Evolutionary conservation across 2,888 invertebrate species (phyloP), one percentile per base, ranked within the genome.

Genomic region (Sipha maydis): DNA sequence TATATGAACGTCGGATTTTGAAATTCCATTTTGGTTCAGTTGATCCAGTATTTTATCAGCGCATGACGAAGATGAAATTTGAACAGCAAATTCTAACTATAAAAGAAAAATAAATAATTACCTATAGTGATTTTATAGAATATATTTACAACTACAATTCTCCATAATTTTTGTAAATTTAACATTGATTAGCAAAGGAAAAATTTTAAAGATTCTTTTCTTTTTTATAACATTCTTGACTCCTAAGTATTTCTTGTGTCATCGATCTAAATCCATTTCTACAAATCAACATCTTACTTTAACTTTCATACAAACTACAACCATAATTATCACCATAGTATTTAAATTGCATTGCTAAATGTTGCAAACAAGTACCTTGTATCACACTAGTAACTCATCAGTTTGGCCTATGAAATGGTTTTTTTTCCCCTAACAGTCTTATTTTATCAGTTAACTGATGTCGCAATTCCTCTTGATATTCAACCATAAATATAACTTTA

Each of bases 21-120:
- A 67, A 41, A 95, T 92, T 19, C 93, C 94, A 3, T 92, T 79
- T n/a, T 90, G 90, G 4, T 92, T 91, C 71, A 95, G 91, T 69
- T 84, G 61, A 75, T 92, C 91, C 89, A 92, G 92, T 3, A 94
- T 92, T 34, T 92, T 92, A 34, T 93, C 91, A 0, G 93, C 93
- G 91, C 94, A 94, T 89, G 93, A 92, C 67, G 93, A 92, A 89
- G 93, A 94, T 88, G 93, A 93, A 93, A 95, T 94, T 91, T 95
- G 93, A 21, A 95, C 95, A 7, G 94, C 94, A 92, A 95, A 95
- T 91, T 95, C 95, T 73, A 95, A 93, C 94, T 94, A 34, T 34
- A 73, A 2, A 78, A 88, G 1, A 69, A 31, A 34, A 69, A 78
- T 54, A 69, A 14, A 11, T 14, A 14, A 48, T 48, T 48, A 48